These are phyloP conservation scores for Oryzaephilus surinamensis DNA, from an alignment of 1,140 invertebrate species.

Conservation along the genomic window DNA sequence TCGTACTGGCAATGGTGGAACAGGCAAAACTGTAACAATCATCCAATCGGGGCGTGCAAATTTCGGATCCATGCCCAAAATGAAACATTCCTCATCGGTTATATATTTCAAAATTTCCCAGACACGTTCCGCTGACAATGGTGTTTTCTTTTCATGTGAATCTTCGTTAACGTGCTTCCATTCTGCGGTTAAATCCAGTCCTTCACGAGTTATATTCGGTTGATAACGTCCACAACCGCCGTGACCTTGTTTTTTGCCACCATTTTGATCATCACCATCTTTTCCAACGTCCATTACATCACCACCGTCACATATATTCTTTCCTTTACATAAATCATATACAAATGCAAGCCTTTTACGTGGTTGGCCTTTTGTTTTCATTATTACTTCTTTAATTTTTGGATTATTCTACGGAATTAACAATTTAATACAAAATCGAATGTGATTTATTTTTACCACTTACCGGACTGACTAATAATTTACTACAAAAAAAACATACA, in stretches of 20 bases:
- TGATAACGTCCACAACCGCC: constrained; percentile 97
- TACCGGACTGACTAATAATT: constrained; percentile 87
- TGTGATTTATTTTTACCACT: constrained; percentile 35
- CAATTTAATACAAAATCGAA: not conserved
- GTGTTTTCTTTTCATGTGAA: constrained; percentile 91
- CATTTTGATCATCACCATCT: constrained; percentile 47
- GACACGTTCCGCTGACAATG: constrained; percentile 86
- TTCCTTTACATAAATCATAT: constrained; percentile 97
- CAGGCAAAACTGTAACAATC: constrained; percentile 94
- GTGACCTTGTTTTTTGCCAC: constrained; percentile 64
- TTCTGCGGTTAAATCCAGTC: constrained; percentile 88
- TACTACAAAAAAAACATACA: constrained; percentile 97
- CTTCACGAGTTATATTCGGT: constrained; percentile 78
- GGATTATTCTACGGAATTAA: constrained; percentile 60
- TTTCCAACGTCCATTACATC: constrained; percentile 92
- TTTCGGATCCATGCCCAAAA: constrained; percentile 92
- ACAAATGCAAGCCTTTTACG: constrained; percentile 89
- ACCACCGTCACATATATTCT: constrained; percentile 96
- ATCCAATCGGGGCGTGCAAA: constrained; percentile 99
- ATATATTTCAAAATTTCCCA: constrained; percentile 97
- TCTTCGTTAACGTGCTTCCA: constrained; percentile 99
- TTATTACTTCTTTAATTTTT: constrained; percentile 94
- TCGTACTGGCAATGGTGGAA: constrained; percentile 85
- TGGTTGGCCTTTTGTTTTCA: constrained; percentile 95
- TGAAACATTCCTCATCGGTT: constrained; percentile 92